phyloP scores from a whole-genome alignment of 2,113 vertebrate genomes.

The Rhinoptilus africanus region DNA sequence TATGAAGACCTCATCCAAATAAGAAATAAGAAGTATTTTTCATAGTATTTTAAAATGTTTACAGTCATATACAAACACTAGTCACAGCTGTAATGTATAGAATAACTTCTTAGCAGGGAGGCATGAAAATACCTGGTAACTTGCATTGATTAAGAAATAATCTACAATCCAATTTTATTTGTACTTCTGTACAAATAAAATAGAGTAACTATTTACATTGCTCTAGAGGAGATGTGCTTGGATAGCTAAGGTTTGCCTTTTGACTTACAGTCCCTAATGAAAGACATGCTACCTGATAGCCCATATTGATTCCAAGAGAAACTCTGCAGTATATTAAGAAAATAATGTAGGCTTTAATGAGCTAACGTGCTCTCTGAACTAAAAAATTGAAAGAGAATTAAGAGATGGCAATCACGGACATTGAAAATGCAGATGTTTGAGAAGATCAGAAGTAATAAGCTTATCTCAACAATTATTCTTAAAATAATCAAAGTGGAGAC shows the following conservation, averaged over 20 bases:
- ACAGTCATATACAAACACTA: background rate
- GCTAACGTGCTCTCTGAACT: slow-evolving; percentile 57
- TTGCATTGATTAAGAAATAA: background rate
- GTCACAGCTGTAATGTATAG: background rate
- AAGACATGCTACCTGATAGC: slow-evolving; percentile 32
- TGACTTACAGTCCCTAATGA: slow-evolving; percentile 1
- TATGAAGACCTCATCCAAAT: background rate
- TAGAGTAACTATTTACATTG: background rate
- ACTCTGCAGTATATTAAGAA: slow-evolving; percentile 48
- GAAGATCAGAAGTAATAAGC: slow-evolving; percentile 49
- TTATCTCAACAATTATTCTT: slow-evolving; percentile 54
- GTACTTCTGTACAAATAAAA: background rate
- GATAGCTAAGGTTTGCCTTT: background rate
- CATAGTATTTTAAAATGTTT: background rate
- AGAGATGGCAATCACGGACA: background rate
- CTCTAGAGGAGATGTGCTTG: background rate
- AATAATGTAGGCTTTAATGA: slow-evolving; percentile 58
- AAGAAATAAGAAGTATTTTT: background rate
- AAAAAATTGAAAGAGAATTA: slow-evolving; percentile 68
- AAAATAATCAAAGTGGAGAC: slow-evolving; percentile 27
- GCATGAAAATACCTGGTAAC: background rate
- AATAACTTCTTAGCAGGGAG: background rate
- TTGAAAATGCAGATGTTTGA: slow-evolving; percentile 33
- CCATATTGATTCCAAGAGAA: slow-evolving; percentile 32
- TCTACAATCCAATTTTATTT: background rate